Conservation (phyloP, 1,140 invertebrate species). For the fruit fly (Drosophila melanogaster) region Release_6_plus_ISO1_MT NC_004354.4:9871501-9872000, state of each 20-base stretch:
- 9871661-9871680: constrained; percentile 56
- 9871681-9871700: constrained; percentile 82
- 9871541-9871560: constrained; percentile 57
- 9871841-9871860: constrained; percentile 21
- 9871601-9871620: background rate
- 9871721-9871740: constrained; percentile 63
- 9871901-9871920: constrained; percentile 74
- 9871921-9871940: constrained; percentile 41
- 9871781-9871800: background rate
- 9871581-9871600: background rate
- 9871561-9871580: constrained; percentile 45
- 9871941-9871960: background rate
- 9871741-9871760: constrained; percentile 44
- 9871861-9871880: constrained; percentile 62
- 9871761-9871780: constrained; percentile 55
- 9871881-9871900: constrained; percentile 62
- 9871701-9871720: constrained; percentile 66
- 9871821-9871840: constrained; percentile 18
- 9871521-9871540: constrained; percentile 53
- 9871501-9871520: constrained; percentile 56
- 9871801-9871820: background rate
- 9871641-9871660: constrained; percentile 13
- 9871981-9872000: background rate
- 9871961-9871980: constrained; percentile 26
- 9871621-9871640: background rate